Percentiles rank a stretch among this genome's conserved stretches.
Conservation (phyloP, 2,113 vertebrate genomes). For the Callipepla squamata region DNA sequence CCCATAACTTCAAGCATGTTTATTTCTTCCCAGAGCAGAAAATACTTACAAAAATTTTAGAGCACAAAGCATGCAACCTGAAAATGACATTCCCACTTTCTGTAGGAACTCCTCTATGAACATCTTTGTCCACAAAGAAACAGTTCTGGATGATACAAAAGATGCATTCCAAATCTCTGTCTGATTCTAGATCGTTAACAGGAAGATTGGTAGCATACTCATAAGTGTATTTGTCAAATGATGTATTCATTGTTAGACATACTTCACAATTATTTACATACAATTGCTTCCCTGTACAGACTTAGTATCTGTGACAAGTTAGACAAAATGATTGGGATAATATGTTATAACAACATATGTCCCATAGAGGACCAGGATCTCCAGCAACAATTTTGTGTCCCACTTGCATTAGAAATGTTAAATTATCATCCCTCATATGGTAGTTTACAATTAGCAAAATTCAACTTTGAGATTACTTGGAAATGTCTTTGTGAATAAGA, state of each 20-base stretch:
- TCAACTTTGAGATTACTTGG: neutral
- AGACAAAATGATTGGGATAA: neutral
- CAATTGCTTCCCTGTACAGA: neutral
- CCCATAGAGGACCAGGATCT: neutral
- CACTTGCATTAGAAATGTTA: neutral
- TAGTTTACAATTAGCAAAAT: neutral
- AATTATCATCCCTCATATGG: neutral
- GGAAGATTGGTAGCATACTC: neutral
- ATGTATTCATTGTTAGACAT: neutral
- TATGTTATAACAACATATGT: neutral
- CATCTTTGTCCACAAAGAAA: slow-evolving; percentile 43
- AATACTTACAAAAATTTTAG: neutral
- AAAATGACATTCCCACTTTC: neutral
- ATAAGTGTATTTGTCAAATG: neutral
- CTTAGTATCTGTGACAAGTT: neutral
- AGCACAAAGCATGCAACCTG: neutral
- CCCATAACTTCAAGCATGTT: neutral
- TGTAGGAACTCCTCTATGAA: too few species aligned
- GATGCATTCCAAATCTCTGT: neutral
- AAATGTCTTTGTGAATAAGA: neutral
- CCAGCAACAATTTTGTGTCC: neutral
- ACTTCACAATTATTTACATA: neutral
- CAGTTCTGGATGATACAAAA: neutral
- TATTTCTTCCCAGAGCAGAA: neutral
- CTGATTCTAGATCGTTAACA: neutral